These are phyloP conservation scores for Octopus bimaculoides DNA, from an alignment of 1,140 invertebrate genomes.

Conservation along the genomic window DNA sequence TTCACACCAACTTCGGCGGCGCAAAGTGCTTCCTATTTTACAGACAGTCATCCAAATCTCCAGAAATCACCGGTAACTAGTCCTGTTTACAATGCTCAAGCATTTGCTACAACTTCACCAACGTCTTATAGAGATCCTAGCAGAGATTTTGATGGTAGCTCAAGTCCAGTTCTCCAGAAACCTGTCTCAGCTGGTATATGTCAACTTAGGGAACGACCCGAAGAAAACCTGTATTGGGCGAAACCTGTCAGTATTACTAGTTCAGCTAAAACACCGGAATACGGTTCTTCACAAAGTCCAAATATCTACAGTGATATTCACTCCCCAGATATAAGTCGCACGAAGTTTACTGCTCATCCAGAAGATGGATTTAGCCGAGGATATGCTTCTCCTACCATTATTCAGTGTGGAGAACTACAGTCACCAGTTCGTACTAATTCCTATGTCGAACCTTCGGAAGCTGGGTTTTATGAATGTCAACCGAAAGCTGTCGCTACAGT, in stretches of 20 bases:
- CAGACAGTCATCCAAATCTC: neutral
- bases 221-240: constrained; percentile 9
- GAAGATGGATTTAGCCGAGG: too few relatives aligned
- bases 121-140: neutral
- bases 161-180: neutral
- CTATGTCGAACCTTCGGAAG: too few relatives aligned
- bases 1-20: neutral
- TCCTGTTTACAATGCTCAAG: neutral
- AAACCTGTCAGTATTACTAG: neutral
- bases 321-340: too few relatives aligned
- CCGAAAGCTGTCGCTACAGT: too few relatives aligned
- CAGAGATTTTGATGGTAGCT: neutral
- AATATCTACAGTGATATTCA: too few relatives aligned
- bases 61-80: neutral
- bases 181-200: neutral
- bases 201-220: neutral
- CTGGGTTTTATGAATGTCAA: too few relatives aligned
- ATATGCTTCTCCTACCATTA: too few relatives aligned
- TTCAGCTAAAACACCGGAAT: neutral
- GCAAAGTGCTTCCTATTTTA: neutral
- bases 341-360: too few relatives aligned
- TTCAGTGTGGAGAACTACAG: too few relatives aligned
- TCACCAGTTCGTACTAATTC: too few relatives aligned
- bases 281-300: too few relatives aligned
- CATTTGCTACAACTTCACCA: neutral